Percentiles rank a stretch among this genome's conserved stretches.
These are phyloP conservation scores for Protonibea diacanthus DNA, from an alignment of 2,797 vertebrate genomes.

Conservation along the genomic window DNA sequence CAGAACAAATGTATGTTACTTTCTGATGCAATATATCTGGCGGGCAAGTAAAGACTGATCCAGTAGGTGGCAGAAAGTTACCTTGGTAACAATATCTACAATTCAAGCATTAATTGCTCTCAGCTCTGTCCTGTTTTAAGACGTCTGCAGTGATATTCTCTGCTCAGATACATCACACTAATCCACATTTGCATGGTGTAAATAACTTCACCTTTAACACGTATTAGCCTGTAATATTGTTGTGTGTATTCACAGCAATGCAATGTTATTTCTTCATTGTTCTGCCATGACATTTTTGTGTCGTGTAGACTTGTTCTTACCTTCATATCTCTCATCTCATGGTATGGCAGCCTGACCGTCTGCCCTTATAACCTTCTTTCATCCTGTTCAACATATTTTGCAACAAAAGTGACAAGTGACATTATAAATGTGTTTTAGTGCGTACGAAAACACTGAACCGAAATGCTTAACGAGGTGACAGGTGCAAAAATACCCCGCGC, in stretches of 20 bases:
- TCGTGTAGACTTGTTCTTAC: neutral
- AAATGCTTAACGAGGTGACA: constrained; percentile 1
- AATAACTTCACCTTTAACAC: neutral
- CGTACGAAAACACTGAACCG: neutral
- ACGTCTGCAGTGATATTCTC: neutral
- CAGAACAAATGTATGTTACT: neutral
- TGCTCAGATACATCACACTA: neutral
- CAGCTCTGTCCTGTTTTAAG: neutral
- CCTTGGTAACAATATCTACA: constrained; percentile 53
- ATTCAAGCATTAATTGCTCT: constrained; percentile 31
- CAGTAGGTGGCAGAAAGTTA: constrained; percentile 80
- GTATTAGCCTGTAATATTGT: neutral
- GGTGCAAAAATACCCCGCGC: constrained; percentile 8
- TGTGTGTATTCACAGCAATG: constrained; percentile 4
- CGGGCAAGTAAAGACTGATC: constrained; percentile 61
- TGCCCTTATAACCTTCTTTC: neutral
- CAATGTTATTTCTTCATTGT: neutral
- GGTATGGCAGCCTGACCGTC: constrained; percentile 1
- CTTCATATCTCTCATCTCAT: neutral
- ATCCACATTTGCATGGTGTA: too few relatives aligned
- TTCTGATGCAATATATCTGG: constrained; percentile 1
- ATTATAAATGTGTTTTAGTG: neutral
- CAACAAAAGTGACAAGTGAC: constrained; percentile 4
- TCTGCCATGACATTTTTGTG: neutral
- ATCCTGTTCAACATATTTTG: constrained; percentile 23